A percentile compares a stretch with the other conserved stretches of the same genome.
These are phyloP conservation scores for Sipha flava DNA, from an alignment of 1,140 invertebrate genomes.

Conservation along the genomic window DNA sequence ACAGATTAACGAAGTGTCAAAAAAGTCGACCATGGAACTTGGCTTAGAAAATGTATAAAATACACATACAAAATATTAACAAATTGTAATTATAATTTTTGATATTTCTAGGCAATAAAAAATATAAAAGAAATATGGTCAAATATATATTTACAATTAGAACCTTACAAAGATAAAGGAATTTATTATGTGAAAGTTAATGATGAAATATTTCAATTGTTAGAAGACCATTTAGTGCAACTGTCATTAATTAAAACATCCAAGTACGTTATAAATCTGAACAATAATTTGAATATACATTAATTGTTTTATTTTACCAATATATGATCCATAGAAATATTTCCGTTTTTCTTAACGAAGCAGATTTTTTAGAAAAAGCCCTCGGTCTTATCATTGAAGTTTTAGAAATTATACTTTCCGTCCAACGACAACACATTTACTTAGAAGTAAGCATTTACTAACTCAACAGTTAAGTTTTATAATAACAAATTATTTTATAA, in stretches of 20 bases:
- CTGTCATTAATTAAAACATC: not conserved
- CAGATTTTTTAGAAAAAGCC: not conserved
- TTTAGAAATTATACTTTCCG: not conserved
- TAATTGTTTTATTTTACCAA: too few relatives aligned
- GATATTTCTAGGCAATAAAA: not conserved
- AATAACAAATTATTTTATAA: not conserved
- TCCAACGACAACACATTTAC: conserved; percentile 6
- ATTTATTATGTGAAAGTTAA: not conserved
- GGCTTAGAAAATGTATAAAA: not conserved
- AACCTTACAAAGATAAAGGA: not conserved
- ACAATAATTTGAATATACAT: too few relatives aligned
- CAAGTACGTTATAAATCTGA: not conserved
- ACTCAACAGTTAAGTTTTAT: not conserved
- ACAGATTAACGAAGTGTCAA: not conserved
- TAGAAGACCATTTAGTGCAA: not conserved
- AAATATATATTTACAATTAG: not conserved
- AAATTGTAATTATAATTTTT: not conserved
- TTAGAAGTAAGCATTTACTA: not conserved
- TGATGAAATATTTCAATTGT: not conserved
- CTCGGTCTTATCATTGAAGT: not conserved
- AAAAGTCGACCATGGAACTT: not conserved
- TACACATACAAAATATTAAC: not conserved
- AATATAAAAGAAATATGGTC: not conserved
- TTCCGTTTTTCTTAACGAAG: not conserved
- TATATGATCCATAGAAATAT: too few relatives aligned